These are phyloP conservation scores for Ephialtes manifestator DNA, from an alignment of 2,888 invertebrate species.

Conservation along the genomic window DNA sequence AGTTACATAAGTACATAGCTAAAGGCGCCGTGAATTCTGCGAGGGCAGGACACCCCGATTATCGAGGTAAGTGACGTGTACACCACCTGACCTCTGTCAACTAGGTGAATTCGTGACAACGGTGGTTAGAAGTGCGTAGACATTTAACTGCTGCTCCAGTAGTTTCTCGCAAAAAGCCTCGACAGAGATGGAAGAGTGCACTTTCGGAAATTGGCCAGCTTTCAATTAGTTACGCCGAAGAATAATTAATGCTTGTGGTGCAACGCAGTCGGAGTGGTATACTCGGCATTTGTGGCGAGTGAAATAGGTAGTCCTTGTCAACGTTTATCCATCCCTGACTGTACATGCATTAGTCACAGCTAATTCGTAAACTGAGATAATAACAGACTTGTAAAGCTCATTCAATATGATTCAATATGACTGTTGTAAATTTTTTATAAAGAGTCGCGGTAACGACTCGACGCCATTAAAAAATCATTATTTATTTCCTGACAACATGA, in stretches of 20 bases:
- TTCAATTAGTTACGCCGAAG: slow-evolving; percentile 81
- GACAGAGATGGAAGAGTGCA: slow-evolving; percentile 74
- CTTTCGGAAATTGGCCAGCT: slow-evolving; percentile 81
- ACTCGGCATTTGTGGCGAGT: slow-evolving; percentile 11
- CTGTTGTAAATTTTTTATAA: too few species aligned
- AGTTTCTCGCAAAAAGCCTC: slow-evolving; percentile 60
- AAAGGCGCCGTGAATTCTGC: slow-evolving; percentile 51
- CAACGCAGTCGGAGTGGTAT: slow-evolving; percentile 23
- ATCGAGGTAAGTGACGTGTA: slow-evolving; percentile 69
- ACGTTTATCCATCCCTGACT: slow-evolving; percentile 25
- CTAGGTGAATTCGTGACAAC: slow-evolving; percentile 64
- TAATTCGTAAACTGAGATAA: too few species aligned
- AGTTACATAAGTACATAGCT: slow-evolving; percentile 28
- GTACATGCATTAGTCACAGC: not conserved
- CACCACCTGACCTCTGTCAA: slow-evolving; percentile 78
- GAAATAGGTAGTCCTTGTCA: slow-evolving; percentile 31
- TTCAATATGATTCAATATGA: too few species aligned
- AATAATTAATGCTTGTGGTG: slow-evolving; percentile 73
- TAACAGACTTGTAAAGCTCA: too few species aligned
- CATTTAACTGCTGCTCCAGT: slow-evolving; percentile 30
- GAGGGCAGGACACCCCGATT: slow-evolving; percentile 63
- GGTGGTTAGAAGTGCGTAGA: slow-evolving; percentile 59
- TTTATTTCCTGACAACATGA: too few species aligned
- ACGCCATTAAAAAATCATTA: too few species aligned
- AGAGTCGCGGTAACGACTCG: too few species aligned